Evolutionary conservation across 2,113 vertebrate genomes (phyloP).

Genomic region (Saccopteryx leptura): DNA sequence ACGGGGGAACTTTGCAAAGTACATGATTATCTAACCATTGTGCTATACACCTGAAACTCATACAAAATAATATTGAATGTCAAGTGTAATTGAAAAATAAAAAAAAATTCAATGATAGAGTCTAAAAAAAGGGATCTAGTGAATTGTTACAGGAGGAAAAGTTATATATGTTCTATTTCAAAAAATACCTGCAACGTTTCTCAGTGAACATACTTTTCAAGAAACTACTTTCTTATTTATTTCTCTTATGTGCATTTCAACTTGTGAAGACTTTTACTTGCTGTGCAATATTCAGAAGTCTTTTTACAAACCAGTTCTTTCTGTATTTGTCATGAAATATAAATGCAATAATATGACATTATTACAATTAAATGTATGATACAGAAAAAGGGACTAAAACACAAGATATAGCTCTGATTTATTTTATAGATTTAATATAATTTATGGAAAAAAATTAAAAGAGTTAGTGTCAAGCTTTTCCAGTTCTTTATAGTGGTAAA

Average conservation of each 20-base stretch:
- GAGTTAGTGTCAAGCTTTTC: not conserved
- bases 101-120: not conserved
- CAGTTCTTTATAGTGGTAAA: not conserved
- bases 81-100: not conserved
- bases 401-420: not conserved
- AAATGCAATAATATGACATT: not conserved
- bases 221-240: not conserved
- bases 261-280: not conserved
- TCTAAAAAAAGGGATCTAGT: not conserved
- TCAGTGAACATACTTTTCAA: slow-evolving; percentile 25
- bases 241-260: not conserved
- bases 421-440: not conserved
- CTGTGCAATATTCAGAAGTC: not conserved
- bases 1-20: not conserved
- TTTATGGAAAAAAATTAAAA: not conserved
- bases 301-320: not conserved
- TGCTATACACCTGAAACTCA: not conserved
- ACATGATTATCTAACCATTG: not conserved
- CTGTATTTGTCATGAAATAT: not conserved
- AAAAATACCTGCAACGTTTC: slow-evolving; percentile 20
- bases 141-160: slow-evolving; percentile 5
- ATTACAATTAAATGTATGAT: not conserved
- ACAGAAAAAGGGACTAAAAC: not conserved
- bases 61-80: too few relatives aligned
- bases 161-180: slow-evolving; percentile 28